Percentiles rank a stretch among this genome's conserved stretches.
Conservation (phyloP, 2,797 vertebrate genomes). For the Pangasius mekongensis region DNA sequence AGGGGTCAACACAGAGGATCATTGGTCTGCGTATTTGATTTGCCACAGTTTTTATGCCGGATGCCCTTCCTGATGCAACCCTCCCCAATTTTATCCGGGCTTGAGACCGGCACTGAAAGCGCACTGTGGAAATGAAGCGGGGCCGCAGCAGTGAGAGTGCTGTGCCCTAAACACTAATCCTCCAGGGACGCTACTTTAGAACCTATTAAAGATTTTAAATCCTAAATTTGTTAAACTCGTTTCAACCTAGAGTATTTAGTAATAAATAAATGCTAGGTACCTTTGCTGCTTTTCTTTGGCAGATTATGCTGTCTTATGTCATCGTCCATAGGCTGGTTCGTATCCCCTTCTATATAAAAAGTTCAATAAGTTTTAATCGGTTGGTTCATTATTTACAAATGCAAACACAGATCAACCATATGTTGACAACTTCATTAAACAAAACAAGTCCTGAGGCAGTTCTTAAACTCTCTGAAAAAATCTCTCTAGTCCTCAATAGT, state of each 20-base stretch:
- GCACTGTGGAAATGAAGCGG: no score
- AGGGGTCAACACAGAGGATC: no score
- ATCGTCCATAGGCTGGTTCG: neutral
- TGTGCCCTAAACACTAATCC: no score
- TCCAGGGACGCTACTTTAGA: neutral
- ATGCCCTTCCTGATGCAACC: no score
- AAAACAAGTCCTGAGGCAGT: neutral
- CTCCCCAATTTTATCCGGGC: no score
- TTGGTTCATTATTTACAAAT: neutral
- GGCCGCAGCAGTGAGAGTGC: no score
- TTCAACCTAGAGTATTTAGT: neutral
- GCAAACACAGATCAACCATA: neutral
- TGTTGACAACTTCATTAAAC: neutral
- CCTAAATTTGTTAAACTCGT: neutral
- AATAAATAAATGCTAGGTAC: neutral
- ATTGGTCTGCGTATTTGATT: no score
- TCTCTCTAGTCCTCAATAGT: neutral
- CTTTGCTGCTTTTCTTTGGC: neutral
- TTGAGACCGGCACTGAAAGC: no score
- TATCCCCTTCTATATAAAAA: neutral
- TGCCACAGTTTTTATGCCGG: no score
- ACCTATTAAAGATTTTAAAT: neutral
- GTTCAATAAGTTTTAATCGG: neutral
- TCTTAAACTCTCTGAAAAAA: neutral
- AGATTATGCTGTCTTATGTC: neutral